Base-by-base conservation (phyloP, 2,797 vertebrate genomes). In the Poeciliopsis paucimaculata region DNA sequence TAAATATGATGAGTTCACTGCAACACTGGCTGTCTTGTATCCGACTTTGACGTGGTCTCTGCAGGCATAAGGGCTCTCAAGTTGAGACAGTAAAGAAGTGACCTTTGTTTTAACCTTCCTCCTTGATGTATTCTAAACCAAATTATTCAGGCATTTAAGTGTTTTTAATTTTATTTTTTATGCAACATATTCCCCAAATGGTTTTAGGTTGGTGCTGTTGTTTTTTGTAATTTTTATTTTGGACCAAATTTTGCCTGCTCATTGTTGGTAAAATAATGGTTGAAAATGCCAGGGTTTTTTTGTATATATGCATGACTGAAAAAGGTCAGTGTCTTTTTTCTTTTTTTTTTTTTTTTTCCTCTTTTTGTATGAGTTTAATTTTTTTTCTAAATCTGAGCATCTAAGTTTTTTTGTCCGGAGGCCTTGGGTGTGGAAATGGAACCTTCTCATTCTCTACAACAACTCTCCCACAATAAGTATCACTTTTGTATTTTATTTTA, bases 161-260 rank as follows among this genome's bases (percentile, higher is more conserved):
- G 84, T 84, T 72, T 72, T 77, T 11, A 53, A 78, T 75, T 10
- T 23, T 78, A 77, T 64, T 85, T 62, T 72, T 74, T 39, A 16
- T 84, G 55, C 73, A n/a, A 10, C 18, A 82, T 82, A 68, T 80
- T 34, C 0, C 26, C 41, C 1, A 28, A 0, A 0, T 74, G 7
- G 11, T 87, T 84, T 91, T 85, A 81, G 77, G 84, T 89, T 86
- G 39, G 78, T 81, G 77, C 82, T 23, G 74, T 82, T 88, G 2
- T 2, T 82, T 85, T 80, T 77, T 81, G 47, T 28, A 87, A 89
- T 91, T 83, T 77, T 85, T 91, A 88, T 86, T 83, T 76, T 84
- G 86, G 83, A 89, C 84, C 89, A 91, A 46, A 73, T 87, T 91
- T 90, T 90, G 73, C 88, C 82, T 86, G 72, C 87, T 45, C 76